A percentile compares a stretch with the other conserved stretches of the same genome.
phyloP scores from a whole-genome alignment of 1,140 invertebrate species.

The Hylaeus anthracinus region DNA sequence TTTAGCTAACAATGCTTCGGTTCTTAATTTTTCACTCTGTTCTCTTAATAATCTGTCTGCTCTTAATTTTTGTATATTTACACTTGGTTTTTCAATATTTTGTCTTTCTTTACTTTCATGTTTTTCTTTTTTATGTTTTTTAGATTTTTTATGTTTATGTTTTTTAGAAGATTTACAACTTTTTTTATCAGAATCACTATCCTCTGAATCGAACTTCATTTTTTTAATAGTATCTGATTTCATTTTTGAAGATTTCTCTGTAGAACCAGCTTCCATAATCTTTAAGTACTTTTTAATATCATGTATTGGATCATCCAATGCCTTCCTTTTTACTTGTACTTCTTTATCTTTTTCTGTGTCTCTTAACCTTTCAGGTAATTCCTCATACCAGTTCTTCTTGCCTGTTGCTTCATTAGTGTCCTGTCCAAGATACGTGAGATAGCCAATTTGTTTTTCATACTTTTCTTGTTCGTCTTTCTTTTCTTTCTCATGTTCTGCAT shows the following conservation, averaged over 20 bases:
- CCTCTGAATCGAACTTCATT: constrained; percentile 49
- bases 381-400: constrained; percentile 91
- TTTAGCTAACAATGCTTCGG: constrained; percentile 87
- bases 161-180: constrained; percentile 58
- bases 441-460: constrained; percentile 98
- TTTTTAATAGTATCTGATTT: constrained; percentile 32
- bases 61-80: constrained; percentile 88
- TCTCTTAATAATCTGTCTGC: constrained; percentile 91
- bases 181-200: constrained; percentile 60
- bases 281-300: constrained; percentile 84
- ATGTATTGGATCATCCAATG: constrained; percentile 87
- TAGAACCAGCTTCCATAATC: constrained; percentile 64
- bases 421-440: constrained; percentile 97
- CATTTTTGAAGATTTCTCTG: constrained; percentile 32
- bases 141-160: constrained; percentile 77
- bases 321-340: constrained; percentile 84
- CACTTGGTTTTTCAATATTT: constrained; percentile 64
- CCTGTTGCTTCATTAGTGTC: constrained; percentile 92
- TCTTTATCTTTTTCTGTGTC: constrained; percentile 81
- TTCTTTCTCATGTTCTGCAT: constrained; percentile 95
- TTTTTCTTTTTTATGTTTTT: constrained; percentile 77
- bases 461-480: constrained; percentile 96
- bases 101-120: constrained; percentile 69
- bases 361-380: constrained; percentile 82
- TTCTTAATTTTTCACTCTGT: constrained; percentile 86